Conservation (phyloP, 1,140 invertebrate genomes). For the Drosophila melanica region DNA sequence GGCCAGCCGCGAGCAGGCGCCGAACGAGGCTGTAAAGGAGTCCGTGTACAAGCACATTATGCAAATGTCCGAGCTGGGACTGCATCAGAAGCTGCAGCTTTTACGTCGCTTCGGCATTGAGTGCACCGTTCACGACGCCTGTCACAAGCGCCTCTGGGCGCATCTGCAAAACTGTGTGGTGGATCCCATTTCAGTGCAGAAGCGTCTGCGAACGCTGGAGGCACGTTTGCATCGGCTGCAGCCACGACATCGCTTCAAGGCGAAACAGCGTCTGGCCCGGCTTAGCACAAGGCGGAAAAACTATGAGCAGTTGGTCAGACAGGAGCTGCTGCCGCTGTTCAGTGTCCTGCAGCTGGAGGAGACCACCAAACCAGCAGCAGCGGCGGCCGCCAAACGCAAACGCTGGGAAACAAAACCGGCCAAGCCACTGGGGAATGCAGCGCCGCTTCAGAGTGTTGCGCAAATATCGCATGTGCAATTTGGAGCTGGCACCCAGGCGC, state of each 20-base stretch:
- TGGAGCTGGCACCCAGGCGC: slow-evolving; percentile 87
- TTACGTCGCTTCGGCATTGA: slow-evolving; percentile 69
- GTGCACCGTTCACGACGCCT: slow-evolving; percentile 44
- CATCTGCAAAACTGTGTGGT: slow-evolving; percentile 36
- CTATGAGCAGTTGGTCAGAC: slow-evolving; percentile 45
- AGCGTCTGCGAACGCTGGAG: slow-evolving; percentile 39
- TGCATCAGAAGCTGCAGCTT: slow-evolving; percentile 76
- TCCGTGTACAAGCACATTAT: slow-evolving; percentile 64
- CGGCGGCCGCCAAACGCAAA: slow-evolving; percentile 18
- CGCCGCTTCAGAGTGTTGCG: slow-evolving; percentile 64
- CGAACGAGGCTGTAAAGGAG: slow-evolving; percentile 38
- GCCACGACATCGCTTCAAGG: slow-evolving; percentile 66
- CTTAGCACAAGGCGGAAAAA: slow-evolving; percentile 37
- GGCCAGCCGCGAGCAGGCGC: neutral
- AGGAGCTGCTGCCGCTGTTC: slow-evolving; percentile 65
- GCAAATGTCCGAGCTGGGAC: slow-evolving; percentile 70
- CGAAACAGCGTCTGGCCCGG: slow-evolving; percentile 63
- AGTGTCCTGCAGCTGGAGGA: slow-evolving; percentile 62
- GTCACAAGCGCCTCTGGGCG: slow-evolving; percentile 24
- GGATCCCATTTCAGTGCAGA: neutral
- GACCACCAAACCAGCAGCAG: slow-evolving; percentile 27
- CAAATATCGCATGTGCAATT: slow-evolving; percentile 85
- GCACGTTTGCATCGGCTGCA: slow-evolving; percentile 43
- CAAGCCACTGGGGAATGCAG: neutral
- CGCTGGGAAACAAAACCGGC: slow-evolving; percentile 10